Base-by-base conservation (phyloP, 2,888 invertebrate species). In the Drosophila nr. perissopoda region DNA sequence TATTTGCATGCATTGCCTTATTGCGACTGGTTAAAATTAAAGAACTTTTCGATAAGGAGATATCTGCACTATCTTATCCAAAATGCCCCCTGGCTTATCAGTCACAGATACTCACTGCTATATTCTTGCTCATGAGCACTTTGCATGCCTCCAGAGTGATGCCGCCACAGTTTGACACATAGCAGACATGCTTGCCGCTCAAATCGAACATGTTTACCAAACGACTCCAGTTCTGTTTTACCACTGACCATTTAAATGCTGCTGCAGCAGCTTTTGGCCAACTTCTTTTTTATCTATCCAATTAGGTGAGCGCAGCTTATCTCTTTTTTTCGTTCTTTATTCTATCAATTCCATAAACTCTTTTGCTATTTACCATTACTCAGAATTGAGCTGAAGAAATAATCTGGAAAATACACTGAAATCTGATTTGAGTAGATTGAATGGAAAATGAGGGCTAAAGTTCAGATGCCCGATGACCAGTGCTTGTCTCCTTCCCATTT, bases 101-200 rank as follows among this genome's bases (percentile, higher is more conserved):
- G 27, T 4, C 38, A n/a, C 18, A 4, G 38, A 25, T 68, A 83
- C 85, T 84, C 57, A 92, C 92, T 59, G 87, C 80, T 60, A 92
- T 86, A 61, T 86, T 85, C 56, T 83, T 91, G 46, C 74, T 73
- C 70, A 92, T 77, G 52, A 92, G 75, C 57, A 85, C 69, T 56
- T 89, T 92, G 64, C 92, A 91, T 18, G 88, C 81, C 70, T 90
- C 92, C 38, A 91, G 73, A 2, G 88, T 91, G 53, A 92, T 91
- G 27, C 91, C 92, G 0, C 91, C 91, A 63, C 89, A 90, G 59
- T 90, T 92, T 38, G 90, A 92, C 46, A 92, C 89, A 86, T 88
- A 90, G 48, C 89, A 88, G n/a, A 91, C 76, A 74, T 91, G 75
- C 59, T 92, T 91, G 2, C 86, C 90, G 34, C 67, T 65, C 51